phyloP scores from a whole-genome alignment of 2,113 vertebrate genomes.

The Actinemys pallida region DNA sequence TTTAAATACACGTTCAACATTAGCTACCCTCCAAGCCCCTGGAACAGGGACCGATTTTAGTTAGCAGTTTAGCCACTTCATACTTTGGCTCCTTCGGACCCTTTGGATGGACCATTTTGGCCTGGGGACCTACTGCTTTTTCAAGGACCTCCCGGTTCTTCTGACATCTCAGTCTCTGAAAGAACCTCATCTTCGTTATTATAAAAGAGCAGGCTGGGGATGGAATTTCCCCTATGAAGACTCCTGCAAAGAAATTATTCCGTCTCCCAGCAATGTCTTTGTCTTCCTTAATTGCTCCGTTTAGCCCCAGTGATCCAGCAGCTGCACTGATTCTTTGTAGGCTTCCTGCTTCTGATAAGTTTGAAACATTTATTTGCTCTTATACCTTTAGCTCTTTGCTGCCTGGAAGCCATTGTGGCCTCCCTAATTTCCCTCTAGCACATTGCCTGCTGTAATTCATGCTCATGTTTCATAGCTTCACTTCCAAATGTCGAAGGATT shows the following conservation, averaged over 20 bases:
- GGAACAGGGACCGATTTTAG: slow-evolving; percentile 30
- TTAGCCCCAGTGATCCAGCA: not conserved
- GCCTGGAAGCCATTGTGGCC: slow-evolving; percentile 26
- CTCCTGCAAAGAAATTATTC: not conserved
- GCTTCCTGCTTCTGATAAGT: slow-evolving; percentile 37
- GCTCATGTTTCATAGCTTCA: not conserved
- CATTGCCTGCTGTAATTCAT: slow-evolving; percentile 31
- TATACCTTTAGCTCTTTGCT: not conserved
- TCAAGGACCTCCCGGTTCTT: not conserved
- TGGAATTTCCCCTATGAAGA: not conserved
- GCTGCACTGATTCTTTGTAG: slow-evolving; percentile 34
- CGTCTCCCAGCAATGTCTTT: not conserved
- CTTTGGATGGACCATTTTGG: not conserved
- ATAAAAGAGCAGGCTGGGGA: not conserved
- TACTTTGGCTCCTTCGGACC: slow-evolving; percentile 13
- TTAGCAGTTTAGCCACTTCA: slow-evolving; percentile 38
- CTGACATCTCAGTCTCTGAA: not conserved
- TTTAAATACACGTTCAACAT: not conserved
- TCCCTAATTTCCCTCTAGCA: not conserved
- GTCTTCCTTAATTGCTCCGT: not conserved
- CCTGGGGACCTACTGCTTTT: not conserved
- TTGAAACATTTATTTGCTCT: not conserved
- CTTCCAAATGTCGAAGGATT: not conserved
- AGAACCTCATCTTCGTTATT: not conserved
- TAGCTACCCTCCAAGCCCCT: not conserved